Evolutionary conservation across 2,113 vertebrate species (phyloP).

Genomic region (Phrynosoma platyrhinos): DNA sequence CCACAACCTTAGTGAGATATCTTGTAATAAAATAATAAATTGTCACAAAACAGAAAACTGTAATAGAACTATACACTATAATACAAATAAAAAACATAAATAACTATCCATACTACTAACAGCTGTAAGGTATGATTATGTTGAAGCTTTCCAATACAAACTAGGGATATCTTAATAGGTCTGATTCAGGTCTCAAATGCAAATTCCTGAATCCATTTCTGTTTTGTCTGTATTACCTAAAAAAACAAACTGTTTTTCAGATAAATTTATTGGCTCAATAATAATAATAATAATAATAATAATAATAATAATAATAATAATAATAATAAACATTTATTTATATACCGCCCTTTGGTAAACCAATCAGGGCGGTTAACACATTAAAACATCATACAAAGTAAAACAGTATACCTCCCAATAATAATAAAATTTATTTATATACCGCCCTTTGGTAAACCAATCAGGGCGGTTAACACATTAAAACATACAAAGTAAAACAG

Average conservation of each 20-base stretch:
- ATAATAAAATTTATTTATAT: too few relatives aligned
- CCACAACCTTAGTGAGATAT: slow-evolving; percentile 3
- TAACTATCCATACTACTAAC: not conserved
- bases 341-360: too few relatives aligned
- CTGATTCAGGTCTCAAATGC: not conserved
- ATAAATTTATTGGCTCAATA: not conserved
- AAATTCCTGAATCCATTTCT: not conserved
- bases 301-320: too few relatives aligned
- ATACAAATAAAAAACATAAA: not conserved
- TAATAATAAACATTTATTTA: too few relatives aligned
- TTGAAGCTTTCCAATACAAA: slow-evolving; percentile 19
- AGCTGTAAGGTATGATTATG: not conserved
- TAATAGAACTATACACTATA: slow-evolving; percentile 28
- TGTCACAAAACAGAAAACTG: slow-evolving; percentile 42
- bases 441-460: too few relatives aligned
- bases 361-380: too few relatives aligned
- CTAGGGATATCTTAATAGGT: not conserved
- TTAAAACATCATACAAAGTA: too few relatives aligned
- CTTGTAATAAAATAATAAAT: slow-evolving; percentile 22
- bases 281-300: too few relatives aligned
- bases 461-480: too few relatives aligned
- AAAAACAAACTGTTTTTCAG: not conserved
- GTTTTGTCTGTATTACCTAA: not conserved
- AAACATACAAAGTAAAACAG: too few relatives aligned
- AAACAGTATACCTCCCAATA: too few relatives aligned